A percentile compares a stretch with the other conserved stretches of the same genome.
Evolutionary conservation across 2,888 invertebrate genomes (phyloP).

Genomic region (Epistrophe eligans): DNA sequence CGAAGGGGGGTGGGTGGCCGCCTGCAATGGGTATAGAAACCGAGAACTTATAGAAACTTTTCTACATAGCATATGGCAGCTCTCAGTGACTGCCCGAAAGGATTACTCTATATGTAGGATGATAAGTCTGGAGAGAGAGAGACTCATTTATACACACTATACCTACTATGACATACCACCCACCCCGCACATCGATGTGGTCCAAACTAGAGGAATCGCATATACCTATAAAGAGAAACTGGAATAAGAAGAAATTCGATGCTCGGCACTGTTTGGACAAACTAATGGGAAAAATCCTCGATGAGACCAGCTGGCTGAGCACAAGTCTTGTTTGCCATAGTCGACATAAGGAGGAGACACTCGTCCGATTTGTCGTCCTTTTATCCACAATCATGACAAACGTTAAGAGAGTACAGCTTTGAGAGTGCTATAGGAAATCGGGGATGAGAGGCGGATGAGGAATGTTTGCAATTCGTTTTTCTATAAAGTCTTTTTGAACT

Average conservation of each 20-base stretch:
- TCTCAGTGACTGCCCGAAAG: constrained; percentile 46
- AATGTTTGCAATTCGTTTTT: constrained; percentile 20
- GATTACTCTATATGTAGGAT: constrained; percentile 46
- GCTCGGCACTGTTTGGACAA: constrained; percentile 80
- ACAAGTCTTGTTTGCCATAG: constrained; percentile 70
- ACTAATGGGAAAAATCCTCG: constrained; percentile 81
- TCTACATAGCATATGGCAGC: constrained; percentile 54
- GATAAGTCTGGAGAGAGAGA: neutral
- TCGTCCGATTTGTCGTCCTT: constrained; percentile 51
- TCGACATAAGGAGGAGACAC: constrained; percentile 31
- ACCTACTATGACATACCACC: constrained; percentile 1
- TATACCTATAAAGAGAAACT: neutral
- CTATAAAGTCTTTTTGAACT: neutral
- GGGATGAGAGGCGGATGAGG: neutral
- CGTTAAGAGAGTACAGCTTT: constrained; percentile 4
- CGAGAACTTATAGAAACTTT: constrained; percentile 49
- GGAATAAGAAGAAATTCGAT: constrained; percentile 56
- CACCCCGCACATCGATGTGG: neutral
- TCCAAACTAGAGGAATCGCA: constrained; percentile 4
- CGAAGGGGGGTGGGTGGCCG: neutral
- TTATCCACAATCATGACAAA: constrained; percentile 49
- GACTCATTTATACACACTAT: constrained; percentile 10
- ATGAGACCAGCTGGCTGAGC: constrained; percentile 63
- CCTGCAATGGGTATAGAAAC: neutral
- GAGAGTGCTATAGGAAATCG: neutral